Evolutionary conservation across 2,113 vertebrate genomes (phyloP), one percentile per base, ranked within the genome.

Genomic region (Ammodytes marinus): DNA sequence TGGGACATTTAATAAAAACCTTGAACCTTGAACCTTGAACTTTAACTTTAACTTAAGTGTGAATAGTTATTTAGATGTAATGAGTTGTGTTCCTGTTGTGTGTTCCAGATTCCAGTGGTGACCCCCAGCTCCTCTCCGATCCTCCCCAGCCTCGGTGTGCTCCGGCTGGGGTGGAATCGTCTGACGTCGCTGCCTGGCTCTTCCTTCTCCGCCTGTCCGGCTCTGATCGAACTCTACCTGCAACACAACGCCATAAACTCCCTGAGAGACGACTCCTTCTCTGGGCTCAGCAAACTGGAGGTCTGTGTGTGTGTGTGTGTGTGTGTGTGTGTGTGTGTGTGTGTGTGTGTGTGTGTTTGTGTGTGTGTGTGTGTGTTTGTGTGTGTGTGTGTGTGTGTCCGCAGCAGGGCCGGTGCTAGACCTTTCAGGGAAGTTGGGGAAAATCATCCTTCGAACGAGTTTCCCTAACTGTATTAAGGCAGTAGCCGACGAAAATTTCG

Each of bases 171-270:
- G 0, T 86, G 50, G 0, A 95, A 96, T 79, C 75, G 0, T 0
- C 74, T 96, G 55, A 82, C 65, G 0, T 43, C 72, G 39, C 82
- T 96, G 37, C 15, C 83, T 1, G 86, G 77, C 0, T 10, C 15
- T 13, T 69, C 86, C 66, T 95, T 95, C 82, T 11, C 80, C 0
- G 88, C 89, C n/a, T 90, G 88, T 43, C 92, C 93, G 0, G 61
- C 12, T 43, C 85, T 96, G 76, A 89, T 61, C 7, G 86, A 85
- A 66, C 87, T 96, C 58, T 79, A 92, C 85, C 90, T 96, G 76
- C 42, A 86, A 6, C 58, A 80, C 53, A 96, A 96, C 77, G 19
- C 17, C 57, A 66, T 96, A 8, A 1, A 13, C 8, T 74, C 87
- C 0, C 88, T 96, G 78, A 86, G 77, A 1, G 47, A 90, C 58